Conservation (phyloP, 1,140 invertebrate species). For the Magallana angulata region DNA sequence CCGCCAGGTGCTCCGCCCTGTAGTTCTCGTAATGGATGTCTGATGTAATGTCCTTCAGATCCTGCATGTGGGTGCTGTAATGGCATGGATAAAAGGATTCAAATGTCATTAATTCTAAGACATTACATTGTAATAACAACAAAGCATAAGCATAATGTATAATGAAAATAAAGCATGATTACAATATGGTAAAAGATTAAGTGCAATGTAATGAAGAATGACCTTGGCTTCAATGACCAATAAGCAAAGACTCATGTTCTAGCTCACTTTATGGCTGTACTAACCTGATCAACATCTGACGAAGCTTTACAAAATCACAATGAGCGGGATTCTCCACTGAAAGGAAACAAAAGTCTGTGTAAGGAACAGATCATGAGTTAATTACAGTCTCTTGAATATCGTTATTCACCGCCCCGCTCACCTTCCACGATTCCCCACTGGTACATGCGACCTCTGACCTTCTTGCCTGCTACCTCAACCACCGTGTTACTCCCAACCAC, state of each 20-base stretch:
- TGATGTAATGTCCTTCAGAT: slow-evolving; percentile 79
- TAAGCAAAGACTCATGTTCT: too few species aligned
- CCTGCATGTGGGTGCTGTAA: slow-evolving; percentile 80
- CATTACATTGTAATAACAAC: too few species aligned
- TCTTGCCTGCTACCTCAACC: slow-evolving; percentile 84
- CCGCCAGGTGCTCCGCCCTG: slow-evolving; percentile 74
- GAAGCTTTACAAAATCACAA: slow-evolving; percentile 78
- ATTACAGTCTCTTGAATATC: neutral
- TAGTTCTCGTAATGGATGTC: slow-evolving; percentile 80
- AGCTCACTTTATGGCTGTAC: neutral
- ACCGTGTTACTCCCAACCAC: slow-evolving; percentile 99
- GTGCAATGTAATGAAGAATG: too few species aligned
- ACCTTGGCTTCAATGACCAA: too few species aligned
- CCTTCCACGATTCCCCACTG: slow-evolving; percentile 98
- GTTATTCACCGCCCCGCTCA: slow-evolving; percentile 44
- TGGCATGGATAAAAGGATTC: neutral
- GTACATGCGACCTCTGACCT: slow-evolving; percentile 94
- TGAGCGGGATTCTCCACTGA: slow-evolving; percentile 79
- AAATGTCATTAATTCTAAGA: neutral
- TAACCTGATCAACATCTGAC: slow-evolving; percentile 79
- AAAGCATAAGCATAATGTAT: too few species aligned
- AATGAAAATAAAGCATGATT: too few species aligned
- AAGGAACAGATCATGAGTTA: neutral
- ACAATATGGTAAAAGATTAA: too few species aligned
- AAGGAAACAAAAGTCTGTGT: slow-evolving; percentile 51